Conservation (phyloP, 1,140 invertebrate genomes). For the Brachionus asplanchnoidis region DNA sequence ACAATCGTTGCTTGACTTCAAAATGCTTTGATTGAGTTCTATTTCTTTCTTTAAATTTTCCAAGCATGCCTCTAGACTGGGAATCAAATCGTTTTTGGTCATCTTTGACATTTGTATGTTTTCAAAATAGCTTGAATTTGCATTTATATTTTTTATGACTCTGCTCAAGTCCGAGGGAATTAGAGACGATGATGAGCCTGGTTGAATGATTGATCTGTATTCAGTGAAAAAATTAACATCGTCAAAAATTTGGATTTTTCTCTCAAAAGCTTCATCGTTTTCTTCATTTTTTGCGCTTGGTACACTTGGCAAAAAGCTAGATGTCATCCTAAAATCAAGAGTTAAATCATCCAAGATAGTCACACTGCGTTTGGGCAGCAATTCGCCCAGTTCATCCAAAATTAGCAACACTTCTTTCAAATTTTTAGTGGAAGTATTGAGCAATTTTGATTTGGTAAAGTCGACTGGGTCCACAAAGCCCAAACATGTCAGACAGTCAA, state of each 20-base stretch:
- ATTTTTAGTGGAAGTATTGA: not conserved
- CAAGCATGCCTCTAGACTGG: not conserved
- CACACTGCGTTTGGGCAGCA: not conserved
- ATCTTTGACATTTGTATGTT: not conserved
- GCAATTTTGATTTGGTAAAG: not conserved
- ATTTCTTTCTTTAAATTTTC: not conserved
- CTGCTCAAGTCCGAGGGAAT: not conserved
- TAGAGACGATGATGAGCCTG: not conserved
- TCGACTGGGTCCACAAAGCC: not conserved
- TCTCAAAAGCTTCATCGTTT: not conserved
- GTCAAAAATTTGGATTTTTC: constrained; percentile 11
- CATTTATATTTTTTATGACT: constrained; percentile 22
- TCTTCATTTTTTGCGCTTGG: not conserved
- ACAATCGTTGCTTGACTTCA: not conserved
- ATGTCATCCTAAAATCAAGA: not conserved
- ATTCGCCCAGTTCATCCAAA: not conserved
- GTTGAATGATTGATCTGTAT: not conserved
- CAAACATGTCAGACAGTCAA: not conserved
- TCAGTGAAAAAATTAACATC: not conserved
- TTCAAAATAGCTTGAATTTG: not conserved
- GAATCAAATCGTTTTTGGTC: not conserved
- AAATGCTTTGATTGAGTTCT: not conserved
- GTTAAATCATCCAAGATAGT: not conserved
- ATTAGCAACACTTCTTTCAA: not conserved
- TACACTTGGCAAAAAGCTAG: not conserved